Evolutionary conservation across 2,888 invertebrate genomes (phyloP).

Genomic region (Lingula anatina): DNA sequence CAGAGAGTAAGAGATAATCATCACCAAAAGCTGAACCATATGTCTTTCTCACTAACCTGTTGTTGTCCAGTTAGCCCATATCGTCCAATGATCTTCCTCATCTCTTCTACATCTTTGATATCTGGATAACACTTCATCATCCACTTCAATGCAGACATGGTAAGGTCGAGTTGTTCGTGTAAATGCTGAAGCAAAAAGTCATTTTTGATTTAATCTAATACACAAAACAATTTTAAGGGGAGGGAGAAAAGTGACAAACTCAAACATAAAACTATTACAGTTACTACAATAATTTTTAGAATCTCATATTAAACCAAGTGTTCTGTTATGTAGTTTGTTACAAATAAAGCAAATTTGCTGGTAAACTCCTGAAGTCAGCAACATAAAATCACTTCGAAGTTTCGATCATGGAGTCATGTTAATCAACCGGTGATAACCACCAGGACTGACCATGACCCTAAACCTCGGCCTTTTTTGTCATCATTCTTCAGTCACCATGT

Average conservation of each 20-base stretch:
- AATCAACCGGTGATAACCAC: too few relatives aligned
- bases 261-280: neutral
- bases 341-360: neutral
- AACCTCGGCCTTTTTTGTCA: conserved; percentile 45
- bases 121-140: conserved; percentile 97
- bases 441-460: too few relatives aligned
- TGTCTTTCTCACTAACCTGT: conserved; percentile 28
- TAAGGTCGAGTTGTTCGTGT: conserved; percentile 90
- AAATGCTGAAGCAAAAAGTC: conserved; percentile 70
- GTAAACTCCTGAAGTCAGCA: neutral
- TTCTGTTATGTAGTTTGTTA: too few relatives aligned
- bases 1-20: neutral
- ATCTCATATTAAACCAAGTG: neutral
- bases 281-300: neutral
- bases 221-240: neutral
- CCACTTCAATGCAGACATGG: conserved; percentile 92
- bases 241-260: neutral
- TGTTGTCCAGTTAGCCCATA: conserved; percentile 96
- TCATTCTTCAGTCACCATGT: conserved; percentile 39
- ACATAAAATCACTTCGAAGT: neutral
- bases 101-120: conserved; percentile 95
- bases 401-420: too few relatives aligned
- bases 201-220: too few relatives aligned
- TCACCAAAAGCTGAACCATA: too few relatives aligned
- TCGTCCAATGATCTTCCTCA: conserved; percentile 97